These are phyloP conservation scores for Sciurus carolinensis DNA, from an alignment of 2,797 vertebrate species.

Conservation along the genomic window DNA sequence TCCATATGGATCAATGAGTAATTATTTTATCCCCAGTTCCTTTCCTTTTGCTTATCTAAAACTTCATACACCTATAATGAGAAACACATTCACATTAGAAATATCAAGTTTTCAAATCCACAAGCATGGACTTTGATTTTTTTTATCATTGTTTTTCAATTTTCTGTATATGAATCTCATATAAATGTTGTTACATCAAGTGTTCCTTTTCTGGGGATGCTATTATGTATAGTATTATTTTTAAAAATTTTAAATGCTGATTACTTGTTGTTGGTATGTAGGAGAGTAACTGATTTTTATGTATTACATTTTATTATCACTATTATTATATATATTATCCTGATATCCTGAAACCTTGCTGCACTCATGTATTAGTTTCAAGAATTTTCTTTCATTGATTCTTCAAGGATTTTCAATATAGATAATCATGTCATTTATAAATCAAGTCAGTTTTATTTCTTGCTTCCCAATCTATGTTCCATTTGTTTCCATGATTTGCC, in stretches of 20 bases:
- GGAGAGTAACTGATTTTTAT: neutral
- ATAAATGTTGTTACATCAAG: neutral
- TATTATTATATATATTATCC: neutral
- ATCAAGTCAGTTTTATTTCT: neutral
- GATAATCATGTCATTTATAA: neutral
- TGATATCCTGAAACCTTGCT: neutral
- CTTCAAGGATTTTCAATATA: neutral
- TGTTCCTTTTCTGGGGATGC: neutral
- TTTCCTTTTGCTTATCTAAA: neutral
- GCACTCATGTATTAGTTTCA: neutral
- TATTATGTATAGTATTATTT: neutral
- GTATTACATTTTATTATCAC: neutral
- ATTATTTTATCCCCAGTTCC: neutral
- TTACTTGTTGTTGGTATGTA: neutral
- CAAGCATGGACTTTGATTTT: neutral
- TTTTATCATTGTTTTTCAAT: neutral
- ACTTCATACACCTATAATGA: neutral
- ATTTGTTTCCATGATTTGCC: neutral
- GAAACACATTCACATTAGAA: neutral
- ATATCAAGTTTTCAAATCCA: neutral
- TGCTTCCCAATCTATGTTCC: neutral
- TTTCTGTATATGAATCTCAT: neutral
- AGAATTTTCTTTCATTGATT: neutral
- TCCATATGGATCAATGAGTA: neutral
- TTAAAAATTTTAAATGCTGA: neutral